Evolutionary conservation across 1,140 invertebrate genomes (phyloP).

Genomic region (Frieseomelitta varia): DNA sequence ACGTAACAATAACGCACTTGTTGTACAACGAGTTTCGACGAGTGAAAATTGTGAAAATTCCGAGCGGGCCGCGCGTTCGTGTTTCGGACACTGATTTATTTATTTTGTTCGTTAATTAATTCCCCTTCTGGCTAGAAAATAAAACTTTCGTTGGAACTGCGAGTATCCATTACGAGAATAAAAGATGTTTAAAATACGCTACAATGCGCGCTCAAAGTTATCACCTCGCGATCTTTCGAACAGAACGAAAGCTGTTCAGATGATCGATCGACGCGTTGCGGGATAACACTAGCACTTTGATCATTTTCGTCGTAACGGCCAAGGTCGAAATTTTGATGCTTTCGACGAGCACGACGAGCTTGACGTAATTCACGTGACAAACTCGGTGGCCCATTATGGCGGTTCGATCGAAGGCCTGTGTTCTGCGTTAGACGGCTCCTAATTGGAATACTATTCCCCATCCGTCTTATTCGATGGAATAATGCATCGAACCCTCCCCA

Average conservation of each 20-base stretch:
- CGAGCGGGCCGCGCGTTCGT: no score
- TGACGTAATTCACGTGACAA: conserved; percentile 23
- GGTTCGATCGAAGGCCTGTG: conserved; percentile 4
- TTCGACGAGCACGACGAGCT: neutral
- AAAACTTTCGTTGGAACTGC: no score
- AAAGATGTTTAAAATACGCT: no score
- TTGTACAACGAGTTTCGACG: no score
- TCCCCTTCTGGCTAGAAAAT: no score
- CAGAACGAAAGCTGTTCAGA: neutral
- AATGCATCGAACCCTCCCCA: conserved; percentile 7
- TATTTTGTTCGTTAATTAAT: no score
- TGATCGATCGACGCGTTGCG: neutral
- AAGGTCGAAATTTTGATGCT: neutral
- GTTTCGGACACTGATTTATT: no score
- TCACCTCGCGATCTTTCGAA: neutral
- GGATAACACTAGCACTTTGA: neutral
- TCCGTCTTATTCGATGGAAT: conserved; percentile 35
- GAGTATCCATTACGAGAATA: no score
- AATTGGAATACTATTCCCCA: conserved; percentile 49
- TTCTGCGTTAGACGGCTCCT: neutral
- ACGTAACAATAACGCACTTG: no score
- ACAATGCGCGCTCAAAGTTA: neutral
- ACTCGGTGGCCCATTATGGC: conserved; percentile 11
- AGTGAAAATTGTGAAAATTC: no score
- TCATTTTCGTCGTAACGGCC: neutral